Evolutionary conservation across 2,888 invertebrate species (phyloP).

Genomic region (Abrostola triplasia): DNA sequence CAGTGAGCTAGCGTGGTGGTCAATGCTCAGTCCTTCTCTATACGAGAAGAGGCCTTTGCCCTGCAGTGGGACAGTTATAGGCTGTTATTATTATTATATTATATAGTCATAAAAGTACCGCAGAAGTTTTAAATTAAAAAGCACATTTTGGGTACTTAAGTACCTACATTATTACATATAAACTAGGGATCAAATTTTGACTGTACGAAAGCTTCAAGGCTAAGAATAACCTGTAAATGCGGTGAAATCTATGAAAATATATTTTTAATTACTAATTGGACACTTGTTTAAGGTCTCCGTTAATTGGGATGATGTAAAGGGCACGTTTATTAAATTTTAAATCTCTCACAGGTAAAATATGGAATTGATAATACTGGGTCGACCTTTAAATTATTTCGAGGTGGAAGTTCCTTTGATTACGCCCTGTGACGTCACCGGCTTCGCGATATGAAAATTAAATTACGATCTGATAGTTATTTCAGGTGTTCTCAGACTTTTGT

Average conservation of each 20-base stretch:
- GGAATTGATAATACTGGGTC: conserved; percentile 49
- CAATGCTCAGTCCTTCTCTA: no score
- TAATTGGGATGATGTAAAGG: conserved; percentile 37
- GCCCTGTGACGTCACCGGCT: conserved; percentile 29
- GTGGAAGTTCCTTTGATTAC: conserved; percentile 43
- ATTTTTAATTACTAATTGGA: conserved; percentile 23
- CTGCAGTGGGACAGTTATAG: no score
- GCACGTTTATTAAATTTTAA: conserved; percentile 41
- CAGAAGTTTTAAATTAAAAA: not conserved
- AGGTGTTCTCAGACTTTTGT: conserved; percentile 28
- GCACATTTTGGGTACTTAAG: not conserved
- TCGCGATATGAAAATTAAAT: conserved; percentile 40
- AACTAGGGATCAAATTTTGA: no score
- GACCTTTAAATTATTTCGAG: conserved; percentile 52
- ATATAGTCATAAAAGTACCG: not conserved
- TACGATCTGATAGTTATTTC: conserved; percentile 50
- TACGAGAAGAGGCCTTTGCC: no score
- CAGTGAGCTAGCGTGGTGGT: no score
- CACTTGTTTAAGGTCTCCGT: conserved; percentile 20
- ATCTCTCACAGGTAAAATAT: conserved; percentile 50
- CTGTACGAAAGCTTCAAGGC: no score
- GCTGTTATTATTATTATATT: no score
- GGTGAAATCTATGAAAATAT: no score
- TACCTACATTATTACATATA: no score
- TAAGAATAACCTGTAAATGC: no score